These are phyloP conservation scores for Oscheius sp. DNA, from an alignment of 2,888 invertebrate genomes.

Conservation along the genomic window DNA sequence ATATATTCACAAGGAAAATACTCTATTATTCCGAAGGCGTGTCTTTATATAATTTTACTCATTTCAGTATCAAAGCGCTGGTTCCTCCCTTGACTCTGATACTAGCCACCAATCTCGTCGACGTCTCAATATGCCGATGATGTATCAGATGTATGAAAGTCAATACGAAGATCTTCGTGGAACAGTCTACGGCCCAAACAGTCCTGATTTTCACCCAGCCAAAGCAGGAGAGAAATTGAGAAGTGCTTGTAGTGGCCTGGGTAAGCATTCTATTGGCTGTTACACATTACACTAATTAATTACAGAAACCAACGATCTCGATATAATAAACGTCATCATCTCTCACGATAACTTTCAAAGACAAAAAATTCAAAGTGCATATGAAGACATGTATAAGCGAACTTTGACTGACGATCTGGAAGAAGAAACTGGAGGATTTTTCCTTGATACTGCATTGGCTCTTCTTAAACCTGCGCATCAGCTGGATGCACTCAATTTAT, in stretches of 20 bases:
- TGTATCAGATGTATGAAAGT: slow-evolving; percentile 68
- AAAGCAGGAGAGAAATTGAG: slow-evolving; percentile 63
- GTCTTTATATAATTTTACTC: background rate
- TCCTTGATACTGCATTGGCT: slow-evolving; percentile 71
- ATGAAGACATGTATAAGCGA: slow-evolving; percentile 66
- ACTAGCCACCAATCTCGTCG: slow-evolving; percentile 42
- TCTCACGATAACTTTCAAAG: slow-evolving; percentile 68
- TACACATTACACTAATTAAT: background rate
- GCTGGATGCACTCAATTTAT: slow-evolving; percentile 71
- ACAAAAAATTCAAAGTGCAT: slow-evolving; percentile 67
- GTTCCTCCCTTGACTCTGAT: slow-evolving; percentile 50
- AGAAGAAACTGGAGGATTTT: slow-evolving; percentile 72
- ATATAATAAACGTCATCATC: slow-evolving; percentile 62
- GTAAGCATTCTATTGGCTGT: slow-evolving; percentile 24
- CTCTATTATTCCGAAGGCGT: slow-evolving; percentile 1
- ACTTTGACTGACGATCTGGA: slow-evolving; percentile 71
- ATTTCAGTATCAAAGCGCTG: slow-evolving; percentile 35
- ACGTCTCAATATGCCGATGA: slow-evolving; percentile 64
- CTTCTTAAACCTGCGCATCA: slow-evolving; percentile 70
- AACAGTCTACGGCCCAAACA: slow-evolving; percentile 64
- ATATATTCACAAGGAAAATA: background rate
- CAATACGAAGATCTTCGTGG: slow-evolving; percentile 66
- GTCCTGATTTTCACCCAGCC: slow-evolving; percentile 67
- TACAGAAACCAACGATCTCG: slow-evolving; percentile 66
- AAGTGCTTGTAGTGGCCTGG: slow-evolving; percentile 60